phyloP scores from a whole-genome alignment of 1,140 invertebrate species.

The Danaus plexippus region DNA sequence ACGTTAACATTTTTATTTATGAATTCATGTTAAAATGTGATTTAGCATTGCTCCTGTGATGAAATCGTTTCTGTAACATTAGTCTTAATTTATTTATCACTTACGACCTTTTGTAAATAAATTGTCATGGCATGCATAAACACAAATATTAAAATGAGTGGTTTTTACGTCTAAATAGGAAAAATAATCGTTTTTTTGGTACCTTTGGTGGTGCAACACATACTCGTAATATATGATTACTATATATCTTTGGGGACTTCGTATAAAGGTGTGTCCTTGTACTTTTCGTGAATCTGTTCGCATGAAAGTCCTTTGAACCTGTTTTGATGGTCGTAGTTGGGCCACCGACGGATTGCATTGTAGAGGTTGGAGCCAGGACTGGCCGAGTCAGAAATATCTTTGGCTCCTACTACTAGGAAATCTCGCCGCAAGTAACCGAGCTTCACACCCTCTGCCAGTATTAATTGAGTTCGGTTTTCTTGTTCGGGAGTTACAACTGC shows the following conservation, averaged over 20 bases:
- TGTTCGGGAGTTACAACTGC: constrained; percentile 35
- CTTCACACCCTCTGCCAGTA: constrained; percentile 40
- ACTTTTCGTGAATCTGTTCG: constrained; percentile 35
- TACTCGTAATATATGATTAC: too few relatives aligned
- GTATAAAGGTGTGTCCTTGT: constrained; percentile 8
- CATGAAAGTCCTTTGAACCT: constrained; percentile 31
- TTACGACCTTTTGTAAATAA: too few relatives aligned
- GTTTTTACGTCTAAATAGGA: too few relatives aligned
- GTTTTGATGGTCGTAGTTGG: constrained; percentile 36
- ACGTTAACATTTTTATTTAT: too few relatives aligned
- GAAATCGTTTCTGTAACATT: too few relatives aligned
- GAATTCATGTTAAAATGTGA: too few relatives aligned
- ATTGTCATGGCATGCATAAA: too few relatives aligned
- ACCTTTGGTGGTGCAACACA: too few relatives aligned
- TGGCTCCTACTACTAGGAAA: constrained; percentile 42
- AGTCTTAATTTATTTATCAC: too few relatives aligned
- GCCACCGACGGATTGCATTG: constrained; percentile 31
- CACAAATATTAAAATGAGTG: too few relatives aligned
- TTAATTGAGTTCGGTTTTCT: constrained; percentile 31
- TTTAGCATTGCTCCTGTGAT: too few relatives aligned
- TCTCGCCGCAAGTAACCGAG: constrained; percentile 35
- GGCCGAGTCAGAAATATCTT: constrained; percentile 29
- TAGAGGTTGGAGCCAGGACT: constrained; percentile 51
- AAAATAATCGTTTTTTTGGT: too few relatives aligned
- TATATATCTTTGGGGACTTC: background rate